phyloP scores from a whole-genome alignment of 37 sponge, comb jelly and placozoan species.

The Spongilla lacustris region DNA sequence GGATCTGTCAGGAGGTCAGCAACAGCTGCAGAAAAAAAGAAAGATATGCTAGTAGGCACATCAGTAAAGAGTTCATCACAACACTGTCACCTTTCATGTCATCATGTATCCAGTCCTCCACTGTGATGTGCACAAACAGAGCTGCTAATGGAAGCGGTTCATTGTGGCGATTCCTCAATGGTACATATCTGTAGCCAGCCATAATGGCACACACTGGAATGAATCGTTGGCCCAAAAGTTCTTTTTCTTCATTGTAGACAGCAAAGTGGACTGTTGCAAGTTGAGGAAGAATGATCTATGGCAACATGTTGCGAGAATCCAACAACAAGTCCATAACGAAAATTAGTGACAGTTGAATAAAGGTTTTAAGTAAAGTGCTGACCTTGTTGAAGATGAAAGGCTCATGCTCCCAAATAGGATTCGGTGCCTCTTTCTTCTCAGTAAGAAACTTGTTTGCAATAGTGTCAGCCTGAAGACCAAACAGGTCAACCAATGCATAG shows the following conservation, averaged over 20 bases:
- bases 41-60: too few species aligned
- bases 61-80: too few species aligned
- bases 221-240: constrained; percentile 65
- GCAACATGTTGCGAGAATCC: too few species aligned
- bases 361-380: too few species aligned
- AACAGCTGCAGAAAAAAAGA: background rate
- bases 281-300: constrained; percentile 71
- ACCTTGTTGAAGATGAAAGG: constrained; percentile 69
- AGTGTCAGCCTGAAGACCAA: constrained; percentile 79
- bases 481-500: constrained; percentile 64
- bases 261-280: constrained; percentile 60
- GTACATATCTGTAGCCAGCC: constrained; percentile 75
- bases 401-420: constrained; percentile 53
- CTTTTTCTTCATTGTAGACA: constrained; percentile 59
- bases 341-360: too few species aligned
- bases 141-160: constrained; percentile 66
- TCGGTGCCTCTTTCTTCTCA: constrained; percentile 17
- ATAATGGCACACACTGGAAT: constrained; percentile 61
- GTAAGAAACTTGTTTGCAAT: constrained; percentile 44
- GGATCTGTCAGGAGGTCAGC: background rate
- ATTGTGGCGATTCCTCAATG: constrained; percentile 64
- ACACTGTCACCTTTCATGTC: constrained; percentile 39
- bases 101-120: constrained; percentile 64
- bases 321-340: too few species aligned
- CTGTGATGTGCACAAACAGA: constrained; percentile 66